Evolutionary conservation across 2,113 vertebrate genomes (phyloP).

Genomic region (Leptodactylus fuscus): DNA sequence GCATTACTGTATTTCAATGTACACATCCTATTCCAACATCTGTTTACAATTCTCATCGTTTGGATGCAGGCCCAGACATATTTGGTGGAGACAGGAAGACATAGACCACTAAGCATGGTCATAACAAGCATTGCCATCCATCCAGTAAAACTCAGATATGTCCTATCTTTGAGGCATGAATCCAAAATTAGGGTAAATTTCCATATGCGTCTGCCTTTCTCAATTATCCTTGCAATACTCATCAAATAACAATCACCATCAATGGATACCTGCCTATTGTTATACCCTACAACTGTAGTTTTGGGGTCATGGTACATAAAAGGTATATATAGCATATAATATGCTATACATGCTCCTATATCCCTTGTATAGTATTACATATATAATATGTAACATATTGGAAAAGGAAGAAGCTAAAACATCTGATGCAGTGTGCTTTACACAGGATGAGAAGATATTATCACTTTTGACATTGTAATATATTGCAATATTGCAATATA

Average conservation of each 20-base stretch:
- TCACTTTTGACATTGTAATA: too few relatives aligned
- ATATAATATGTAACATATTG: too few relatives aligned
- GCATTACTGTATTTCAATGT: background rate
- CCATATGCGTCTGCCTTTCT: background rate
- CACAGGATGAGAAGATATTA: too few relatives aligned
- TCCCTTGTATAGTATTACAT: too few relatives aligned
- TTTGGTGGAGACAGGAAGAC: constrained; percentile 17
- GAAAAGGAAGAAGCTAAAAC: too few relatives aligned
- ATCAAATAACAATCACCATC: background rate
- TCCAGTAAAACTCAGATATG: constrained; percentile 13
- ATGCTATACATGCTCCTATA: background rate
- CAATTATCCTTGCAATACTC: background rate
- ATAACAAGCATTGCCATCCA: constrained; percentile 16
- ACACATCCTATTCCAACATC: constrained; percentile 9
- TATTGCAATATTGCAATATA: too few relatives aligned
- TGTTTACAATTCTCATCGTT: constrained; percentile 13
- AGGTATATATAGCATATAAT: background rate
- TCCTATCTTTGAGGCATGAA: constrained; percentile 9
- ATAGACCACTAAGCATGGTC: constrained; percentile 21
- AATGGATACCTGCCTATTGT: background rate
- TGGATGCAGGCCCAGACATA: constrained; percentile 8
- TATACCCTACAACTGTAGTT: too few relatives aligned
- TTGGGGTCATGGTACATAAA: too few relatives aligned
- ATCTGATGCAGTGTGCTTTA: too few relatives aligned
- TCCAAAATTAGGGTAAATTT: background rate